Conservation (phyloP, 2,113 vertebrate genomes). For the Bufo bufo region DNA sequence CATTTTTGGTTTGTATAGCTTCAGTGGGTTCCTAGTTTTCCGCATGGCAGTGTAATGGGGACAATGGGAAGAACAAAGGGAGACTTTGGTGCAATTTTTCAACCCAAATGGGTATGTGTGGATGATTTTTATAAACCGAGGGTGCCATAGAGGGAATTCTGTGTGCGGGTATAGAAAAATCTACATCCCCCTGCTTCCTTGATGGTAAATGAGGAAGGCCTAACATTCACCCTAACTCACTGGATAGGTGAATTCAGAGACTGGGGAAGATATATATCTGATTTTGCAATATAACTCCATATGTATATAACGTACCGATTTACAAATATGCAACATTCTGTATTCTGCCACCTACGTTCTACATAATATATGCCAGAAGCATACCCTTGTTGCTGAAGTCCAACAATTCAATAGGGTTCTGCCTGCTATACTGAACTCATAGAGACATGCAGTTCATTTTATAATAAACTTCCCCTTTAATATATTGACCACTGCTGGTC, state of each 20-base stretch:
- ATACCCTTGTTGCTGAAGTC: not conserved
- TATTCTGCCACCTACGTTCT: not conserved
- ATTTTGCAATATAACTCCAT: constrained; percentile 26
- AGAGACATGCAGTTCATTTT: not conserved
- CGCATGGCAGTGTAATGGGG: constrained; percentile 48
- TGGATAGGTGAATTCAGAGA: constrained; percentile 5
- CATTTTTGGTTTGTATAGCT: constrained; percentile 56
- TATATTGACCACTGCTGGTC: not conserved
- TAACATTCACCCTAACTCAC: constrained; percentile 1
- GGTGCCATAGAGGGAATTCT: constrained; percentile 50
- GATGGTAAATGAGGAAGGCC: constrained; percentile 9
- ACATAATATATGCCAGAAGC: not conserved
- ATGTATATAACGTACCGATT: constrained; percentile 22
- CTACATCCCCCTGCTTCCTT: not conserved
- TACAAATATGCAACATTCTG: not conserved
- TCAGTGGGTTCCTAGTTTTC: constrained; percentile 43
- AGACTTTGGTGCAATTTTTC: constrained; percentile 46
- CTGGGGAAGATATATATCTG: constrained; percentile 39
- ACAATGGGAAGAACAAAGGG: not conserved
- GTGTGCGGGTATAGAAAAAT: constrained; percentile 33
- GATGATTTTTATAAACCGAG: constrained; percentile 14
- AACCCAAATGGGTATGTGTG: constrained; percentile 16
- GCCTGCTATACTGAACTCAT: not conserved
- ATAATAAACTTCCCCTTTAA: not conserved
- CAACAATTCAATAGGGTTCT: not conserved